Evolutionary conservation across 2,888 invertebrate genomes (phyloP), one percentile per base, ranked within the genome.

Genomic region (Drosophila cracens): DNA sequence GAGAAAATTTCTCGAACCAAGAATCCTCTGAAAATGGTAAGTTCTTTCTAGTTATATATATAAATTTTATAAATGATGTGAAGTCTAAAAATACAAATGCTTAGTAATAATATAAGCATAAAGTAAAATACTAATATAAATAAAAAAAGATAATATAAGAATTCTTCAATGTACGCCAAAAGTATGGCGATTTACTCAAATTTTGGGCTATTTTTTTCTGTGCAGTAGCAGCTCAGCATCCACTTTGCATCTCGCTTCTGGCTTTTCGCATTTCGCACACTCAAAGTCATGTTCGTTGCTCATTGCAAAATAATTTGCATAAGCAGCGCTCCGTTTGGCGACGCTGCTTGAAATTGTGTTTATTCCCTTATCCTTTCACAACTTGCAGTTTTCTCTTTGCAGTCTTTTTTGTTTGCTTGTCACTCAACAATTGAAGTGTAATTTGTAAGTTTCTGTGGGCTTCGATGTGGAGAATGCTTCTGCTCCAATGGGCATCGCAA

Each of bases 271-370:
- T 60, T 69, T 54, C 38, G 71, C 71, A 74, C 68, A 71, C 76
- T 86, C 86, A 79, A 83, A 81, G 81, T 70, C 83, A 76, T 87
- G 84, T 82, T 84, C 82, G 54, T 69, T 60, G 74, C 81, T 84
- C 87, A 87, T 84, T 84, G 89, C 78, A 71, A 80, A 86, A 88
- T 87, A 75, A 86, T 86, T 86, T 86, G 85, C 89, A 86, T 86
- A 88, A 86, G 77, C 84, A 74, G 65, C 66, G 57, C 40, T 27
- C 46, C 62, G 59, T 57, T 46, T 48, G 53, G 54, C 49, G 56
- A n/a, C 43, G 40, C 61, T 72, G 36, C 52, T 70, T 40, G 60
- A 58, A 69, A 69, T 83, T 79, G 66, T 70, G 67, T 65, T 70
- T 63, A 70, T 66, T 72, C 60, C 62, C 59, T 61, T 70, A 62